A percentile compares a stretch with the other conserved stretches of the same genome.
phyloP scores from a whole-genome alignment of 2,797 vertebrate genomes.

The Aselliscus stoliczkanus region DNA sequence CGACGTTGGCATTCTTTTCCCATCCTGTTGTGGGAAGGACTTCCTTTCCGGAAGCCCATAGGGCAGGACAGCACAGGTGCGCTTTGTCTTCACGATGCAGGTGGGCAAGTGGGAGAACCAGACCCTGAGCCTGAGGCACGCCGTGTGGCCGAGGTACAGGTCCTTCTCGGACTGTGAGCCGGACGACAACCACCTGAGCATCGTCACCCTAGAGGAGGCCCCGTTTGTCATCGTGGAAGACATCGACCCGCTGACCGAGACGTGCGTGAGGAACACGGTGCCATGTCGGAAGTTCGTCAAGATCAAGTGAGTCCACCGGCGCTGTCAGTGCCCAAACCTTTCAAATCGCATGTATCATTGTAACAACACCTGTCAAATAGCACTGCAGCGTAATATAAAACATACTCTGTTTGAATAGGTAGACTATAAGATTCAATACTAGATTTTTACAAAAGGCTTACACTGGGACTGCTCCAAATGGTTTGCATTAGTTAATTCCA shows the following conservation, averaged over 20 bases:
- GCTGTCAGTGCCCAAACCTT: fast-evolving
- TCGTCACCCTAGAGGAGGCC: conserved; percentile 98
- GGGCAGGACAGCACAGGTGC: background rate
- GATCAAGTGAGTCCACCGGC: conserved; percentile 87
- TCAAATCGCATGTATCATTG: background rate
- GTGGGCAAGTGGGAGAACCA: conserved; percentile 97
- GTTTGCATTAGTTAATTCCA: background rate
- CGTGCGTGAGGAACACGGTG: conserved; percentile 96
- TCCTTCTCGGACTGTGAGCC: conserved; percentile 93
- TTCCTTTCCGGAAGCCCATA: background rate
- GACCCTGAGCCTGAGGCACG: conserved; percentile 92
- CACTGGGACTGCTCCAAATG: background rate
- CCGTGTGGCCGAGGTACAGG: conserved; percentile 96
- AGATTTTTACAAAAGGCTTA: background rate
- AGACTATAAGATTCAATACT: no score
- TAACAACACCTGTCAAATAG: fast-evolving
- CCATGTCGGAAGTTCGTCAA: conserved; percentile 96
- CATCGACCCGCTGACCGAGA: conserved; percentile 95
- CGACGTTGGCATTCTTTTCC: background rate
- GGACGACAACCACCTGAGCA: conserved; percentile 96
- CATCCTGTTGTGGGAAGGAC: fast-evolving
- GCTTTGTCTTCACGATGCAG: conserved; percentile 78
- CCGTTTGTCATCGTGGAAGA: conserved; percentile 98
- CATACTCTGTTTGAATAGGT: no score
- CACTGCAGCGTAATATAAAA: background rate